These are phyloP conservation scores for Drosophila prosaltans DNA, from an alignment of 1,140 invertebrate species.

Conservation along the genomic window DNA sequence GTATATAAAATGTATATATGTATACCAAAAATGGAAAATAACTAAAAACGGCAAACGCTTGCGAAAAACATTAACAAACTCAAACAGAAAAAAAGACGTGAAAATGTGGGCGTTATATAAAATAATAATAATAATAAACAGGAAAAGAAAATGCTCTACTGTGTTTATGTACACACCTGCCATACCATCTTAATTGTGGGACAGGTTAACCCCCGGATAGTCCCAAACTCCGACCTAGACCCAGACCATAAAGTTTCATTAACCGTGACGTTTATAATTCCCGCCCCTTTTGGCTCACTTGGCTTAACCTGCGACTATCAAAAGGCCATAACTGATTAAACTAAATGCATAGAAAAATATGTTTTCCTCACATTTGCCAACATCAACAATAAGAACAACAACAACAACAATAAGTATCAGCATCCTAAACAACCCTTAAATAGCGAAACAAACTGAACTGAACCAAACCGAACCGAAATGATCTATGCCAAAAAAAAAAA, in stretches of 20 bases:
- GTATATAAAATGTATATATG: no score
- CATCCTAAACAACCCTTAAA: conserved; percentile 8
- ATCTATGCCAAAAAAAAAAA: conserved; percentile 62
- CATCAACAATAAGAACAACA: conserved; percentile 52
- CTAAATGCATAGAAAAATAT: conserved; percentile 70
- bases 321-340: conserved; percentile 75
- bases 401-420: conserved; percentile 50
- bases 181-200: conserved; percentile 56
- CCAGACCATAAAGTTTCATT: conserved; percentile 72
- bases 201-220: conserved; percentile 49
- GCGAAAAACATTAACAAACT: conserved; percentile 64
- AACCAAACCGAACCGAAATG: conserved; percentile 25
- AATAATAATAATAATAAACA: conserved; percentile 23
- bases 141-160: conserved; percentile 43
- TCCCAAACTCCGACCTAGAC: conserved; percentile 15
- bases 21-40: conserved; percentile 13
- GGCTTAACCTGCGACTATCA: conserved; percentile 27
- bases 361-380: conserved; percentile 22
- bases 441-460: not conserved
- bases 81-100: conserved; percentile 41
- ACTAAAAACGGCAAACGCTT: conserved; percentile 45
- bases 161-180: conserved; percentile 56
- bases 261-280: conserved; percentile 66
- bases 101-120: conserved; percentile 63
- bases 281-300: conserved; percentile 10